These are phyloP conservation scores for Phlogophora meticulosa DNA, from an alignment of 2,888 invertebrate species.

Conservation along the genomic window DNA sequence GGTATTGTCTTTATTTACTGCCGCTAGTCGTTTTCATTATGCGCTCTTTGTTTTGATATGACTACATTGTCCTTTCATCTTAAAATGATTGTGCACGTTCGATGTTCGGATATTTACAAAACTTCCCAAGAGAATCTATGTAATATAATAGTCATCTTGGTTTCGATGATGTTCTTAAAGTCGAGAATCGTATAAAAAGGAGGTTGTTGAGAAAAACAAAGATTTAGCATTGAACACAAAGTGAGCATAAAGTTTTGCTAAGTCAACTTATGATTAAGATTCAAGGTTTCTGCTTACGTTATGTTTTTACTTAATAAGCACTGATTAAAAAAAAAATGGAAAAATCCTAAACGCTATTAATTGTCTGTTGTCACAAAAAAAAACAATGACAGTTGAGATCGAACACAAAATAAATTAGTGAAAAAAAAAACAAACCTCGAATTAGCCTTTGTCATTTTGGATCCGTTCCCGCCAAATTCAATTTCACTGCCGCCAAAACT, in stretches of 20 bases:
- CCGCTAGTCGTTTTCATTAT: constrained; percentile 34
- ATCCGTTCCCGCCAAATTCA: constrained; percentile 85
- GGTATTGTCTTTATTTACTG: constrained; percentile 45
- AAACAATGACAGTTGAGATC: constrained; percentile 28
- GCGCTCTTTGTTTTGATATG: constrained; percentile 59
- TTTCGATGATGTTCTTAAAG: constrained; percentile 30
- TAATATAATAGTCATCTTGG: constrained; percentile 38
- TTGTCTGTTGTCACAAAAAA: constrained; percentile 8
- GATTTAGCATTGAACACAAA: constrained; percentile 58
- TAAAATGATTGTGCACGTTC: constrained; percentile 58
- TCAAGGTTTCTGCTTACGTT: constrained; percentile 59
- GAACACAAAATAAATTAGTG: constrained; percentile 35
- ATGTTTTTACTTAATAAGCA: constrained; percentile 35
- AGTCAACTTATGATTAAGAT: constrained; percentile 53
- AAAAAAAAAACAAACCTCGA: constrained; percentile 83
- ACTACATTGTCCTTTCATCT: constrained; percentile 58
- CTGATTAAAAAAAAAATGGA: constrained; percentile 1
- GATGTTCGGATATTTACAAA: constrained; percentile 55
- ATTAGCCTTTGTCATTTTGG: constrained; percentile 83
- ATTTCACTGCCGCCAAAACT: constrained; percentile 87
- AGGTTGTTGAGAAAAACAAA: constrained; percentile 36
- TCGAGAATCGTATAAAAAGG: constrained; percentile 36
- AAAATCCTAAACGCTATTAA: constrained; percentile 16
- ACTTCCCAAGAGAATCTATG: constrained; percentile 49
- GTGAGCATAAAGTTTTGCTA: constrained; percentile 57